Evolutionary conservation across 2,113 vertebrate species (phyloP).

Genomic region (Phasianus colchicus): DNA sequence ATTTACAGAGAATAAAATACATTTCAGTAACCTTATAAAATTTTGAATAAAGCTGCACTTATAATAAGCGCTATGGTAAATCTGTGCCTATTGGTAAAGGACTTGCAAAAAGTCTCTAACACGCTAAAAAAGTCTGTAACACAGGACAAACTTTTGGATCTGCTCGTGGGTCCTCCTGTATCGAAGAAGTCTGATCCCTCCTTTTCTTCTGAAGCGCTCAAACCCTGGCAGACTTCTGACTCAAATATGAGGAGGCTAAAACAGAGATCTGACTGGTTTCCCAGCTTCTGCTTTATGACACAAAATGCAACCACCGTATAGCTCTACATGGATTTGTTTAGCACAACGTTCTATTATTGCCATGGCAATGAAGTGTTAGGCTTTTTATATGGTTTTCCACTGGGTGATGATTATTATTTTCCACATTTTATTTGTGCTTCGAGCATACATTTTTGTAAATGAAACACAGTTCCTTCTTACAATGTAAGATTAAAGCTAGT

Average conservation of each 20-base stretch:
- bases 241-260: not conserved
- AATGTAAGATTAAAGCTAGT: not conserved
- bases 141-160: not conserved
- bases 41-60: not conserved
- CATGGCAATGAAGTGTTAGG: conserved; percentile 60
- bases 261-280: conserved; percentile 5
- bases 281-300: not conserved
- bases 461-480: conserved; percentile 24
- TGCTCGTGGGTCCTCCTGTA: not conserved
- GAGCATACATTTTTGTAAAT: conserved; percentile 15
- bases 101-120: not conserved
- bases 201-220: not conserved
- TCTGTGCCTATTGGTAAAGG: not conserved
- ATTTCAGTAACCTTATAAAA: conserved; percentile 43
- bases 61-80: not conserved
- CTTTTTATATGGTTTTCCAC: conserved; percentile 33
- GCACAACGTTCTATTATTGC: conserved; percentile 50
- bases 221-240: not conserved
- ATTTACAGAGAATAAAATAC: conserved; percentile 49
- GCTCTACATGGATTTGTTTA: conserved; percentile 10
- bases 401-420: conserved; percentile 8
- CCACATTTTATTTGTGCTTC: conserved; percentile 30
- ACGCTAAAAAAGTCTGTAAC: not conserved
- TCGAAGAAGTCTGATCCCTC: not conserved
- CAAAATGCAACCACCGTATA: conserved; percentile 1